Percentiles rank a stretch among this genome's conserved stretches.
Conservation (phyloP, 2,888 invertebrate species). For the Microctonus aethiopoides region DNA sequence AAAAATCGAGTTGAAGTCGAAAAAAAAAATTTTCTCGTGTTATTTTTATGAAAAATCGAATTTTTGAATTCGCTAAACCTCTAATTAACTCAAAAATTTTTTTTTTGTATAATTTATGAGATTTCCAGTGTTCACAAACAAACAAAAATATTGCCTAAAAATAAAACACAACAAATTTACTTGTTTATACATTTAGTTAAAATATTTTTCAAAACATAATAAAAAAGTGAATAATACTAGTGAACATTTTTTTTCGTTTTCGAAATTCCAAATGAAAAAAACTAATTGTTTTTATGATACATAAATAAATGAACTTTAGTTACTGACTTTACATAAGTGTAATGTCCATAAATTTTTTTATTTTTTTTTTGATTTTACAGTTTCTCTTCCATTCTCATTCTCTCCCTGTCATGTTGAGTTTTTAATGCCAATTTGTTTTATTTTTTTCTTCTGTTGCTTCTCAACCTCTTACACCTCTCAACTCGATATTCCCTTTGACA, state of each 20-base stretch:
- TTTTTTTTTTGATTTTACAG: background rate
- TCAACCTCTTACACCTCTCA: constrained; percentile 6
- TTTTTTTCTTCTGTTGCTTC: background rate
- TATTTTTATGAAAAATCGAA: too few relatives aligned
- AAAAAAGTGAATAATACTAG: background rate
- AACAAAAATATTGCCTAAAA: too few relatives aligned
- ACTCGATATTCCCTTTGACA: background rate
- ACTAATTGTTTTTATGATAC: background rate
- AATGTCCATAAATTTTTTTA: background rate
- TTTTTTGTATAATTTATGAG: too few relatives aligned
- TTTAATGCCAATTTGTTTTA: background rate
- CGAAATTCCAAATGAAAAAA: too few relatives aligned
- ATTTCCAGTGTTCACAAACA: too few relatives aligned
- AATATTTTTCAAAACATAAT: background rate
- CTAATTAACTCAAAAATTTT: too few relatives aligned
- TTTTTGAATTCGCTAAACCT: too few relatives aligned
- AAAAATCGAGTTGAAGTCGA: too few relatives aligned
- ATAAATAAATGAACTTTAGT: background rate
- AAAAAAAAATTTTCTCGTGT: too few relatives aligned
- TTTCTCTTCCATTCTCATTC: background rate
- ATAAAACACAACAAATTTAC: too few relatives aligned
- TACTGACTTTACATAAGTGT: background rate
- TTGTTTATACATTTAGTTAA: too few relatives aligned
- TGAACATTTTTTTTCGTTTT: too few relatives aligned
- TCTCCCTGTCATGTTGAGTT: background rate